These are phyloP conservation scores for Eurypyga helias DNA, from an alignment of 2,113 vertebrate species.

Conservation along the genomic window DNA sequence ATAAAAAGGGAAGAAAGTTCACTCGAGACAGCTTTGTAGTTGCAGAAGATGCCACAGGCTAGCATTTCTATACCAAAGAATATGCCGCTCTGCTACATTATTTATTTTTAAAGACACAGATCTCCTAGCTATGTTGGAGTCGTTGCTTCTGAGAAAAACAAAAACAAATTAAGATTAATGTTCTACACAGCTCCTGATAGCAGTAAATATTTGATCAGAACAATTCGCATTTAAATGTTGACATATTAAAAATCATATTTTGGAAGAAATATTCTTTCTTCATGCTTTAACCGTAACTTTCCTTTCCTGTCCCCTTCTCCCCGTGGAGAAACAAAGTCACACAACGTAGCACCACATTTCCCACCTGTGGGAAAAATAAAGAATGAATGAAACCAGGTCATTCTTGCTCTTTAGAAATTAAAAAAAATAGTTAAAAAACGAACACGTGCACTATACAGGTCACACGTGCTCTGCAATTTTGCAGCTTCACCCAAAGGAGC, in stretches of 20 bases:
- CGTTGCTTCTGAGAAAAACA: slow-evolving; percentile 66
- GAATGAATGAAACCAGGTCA: neutral
- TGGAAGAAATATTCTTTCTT: slow-evolving; percentile 26
- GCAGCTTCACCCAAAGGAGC: neutral
- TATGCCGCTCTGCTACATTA: slow-evolving; percentile 5
- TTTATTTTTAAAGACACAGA: slow-evolving; percentile 68
- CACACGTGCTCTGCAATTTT: neutral
- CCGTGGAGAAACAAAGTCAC: neutral
- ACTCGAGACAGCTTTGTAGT: neutral
- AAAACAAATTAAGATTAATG: slow-evolving; percentile 57
- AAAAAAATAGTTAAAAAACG: too few species aligned
- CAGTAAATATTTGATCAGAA: slow-evolving; percentile 73
- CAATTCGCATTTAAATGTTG: slow-evolving; percentile 63
- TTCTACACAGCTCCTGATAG: slow-evolving; percentile 25
- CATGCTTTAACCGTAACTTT: neutral
- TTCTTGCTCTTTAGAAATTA: neutral
- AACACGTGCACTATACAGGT: neutral
- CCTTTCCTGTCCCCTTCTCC: neutral
- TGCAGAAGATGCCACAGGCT: neutral
- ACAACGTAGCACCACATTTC: neutral
- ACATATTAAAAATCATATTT: slow-evolving; percentile 48
- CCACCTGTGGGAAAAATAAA: neutral
- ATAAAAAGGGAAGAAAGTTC: slow-evolving; percentile 55
- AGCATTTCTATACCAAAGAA: neutral
- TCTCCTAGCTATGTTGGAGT: slow-evolving; percentile 24